Evolutionary conservation across 2,797 vertebrate genomes (phyloP).

Genomic region (Micrastur ruficollis): DNA sequence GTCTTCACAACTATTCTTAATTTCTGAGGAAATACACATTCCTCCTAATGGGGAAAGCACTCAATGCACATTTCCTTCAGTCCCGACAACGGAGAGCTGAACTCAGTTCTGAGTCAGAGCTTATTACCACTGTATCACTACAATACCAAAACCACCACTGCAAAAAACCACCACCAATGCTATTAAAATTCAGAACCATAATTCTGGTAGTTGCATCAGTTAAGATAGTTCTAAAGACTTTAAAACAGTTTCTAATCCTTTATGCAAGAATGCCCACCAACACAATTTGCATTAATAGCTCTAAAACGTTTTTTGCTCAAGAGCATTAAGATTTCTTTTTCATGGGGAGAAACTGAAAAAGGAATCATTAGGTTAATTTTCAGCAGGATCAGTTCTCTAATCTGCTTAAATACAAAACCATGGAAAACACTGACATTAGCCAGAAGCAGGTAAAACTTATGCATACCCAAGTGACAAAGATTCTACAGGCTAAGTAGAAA

Average conservation of each 20-base stretch:
- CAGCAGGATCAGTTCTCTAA: background rate
- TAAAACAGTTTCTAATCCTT: background rate
- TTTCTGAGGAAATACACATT: background rate
- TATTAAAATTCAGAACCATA: background rate
- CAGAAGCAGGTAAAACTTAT: background rate
- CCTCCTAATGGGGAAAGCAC: background rate
- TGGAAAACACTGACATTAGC: background rate
- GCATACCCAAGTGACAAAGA: background rate
- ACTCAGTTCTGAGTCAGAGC: background rate
- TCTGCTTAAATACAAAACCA: background rate
- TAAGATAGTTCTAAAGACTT: background rate
- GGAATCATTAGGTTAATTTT: background rate
- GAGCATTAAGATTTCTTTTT: background rate
- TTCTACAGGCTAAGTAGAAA: background rate
- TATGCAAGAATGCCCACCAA: slow-evolving; percentile 5
- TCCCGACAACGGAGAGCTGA: background rate
- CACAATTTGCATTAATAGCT: background rate
- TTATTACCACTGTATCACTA: background rate
- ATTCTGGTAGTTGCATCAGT: background rate
- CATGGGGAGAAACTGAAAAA: background rate
- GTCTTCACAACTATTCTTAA: background rate
- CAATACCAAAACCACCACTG: background rate
- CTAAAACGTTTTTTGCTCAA: background rate
- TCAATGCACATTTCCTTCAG: background rate
- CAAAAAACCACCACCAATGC: background rate